phyloP scores from a whole-genome alignment of 2,888 invertebrate species.

The Agrochola lychnidis region DNA sequence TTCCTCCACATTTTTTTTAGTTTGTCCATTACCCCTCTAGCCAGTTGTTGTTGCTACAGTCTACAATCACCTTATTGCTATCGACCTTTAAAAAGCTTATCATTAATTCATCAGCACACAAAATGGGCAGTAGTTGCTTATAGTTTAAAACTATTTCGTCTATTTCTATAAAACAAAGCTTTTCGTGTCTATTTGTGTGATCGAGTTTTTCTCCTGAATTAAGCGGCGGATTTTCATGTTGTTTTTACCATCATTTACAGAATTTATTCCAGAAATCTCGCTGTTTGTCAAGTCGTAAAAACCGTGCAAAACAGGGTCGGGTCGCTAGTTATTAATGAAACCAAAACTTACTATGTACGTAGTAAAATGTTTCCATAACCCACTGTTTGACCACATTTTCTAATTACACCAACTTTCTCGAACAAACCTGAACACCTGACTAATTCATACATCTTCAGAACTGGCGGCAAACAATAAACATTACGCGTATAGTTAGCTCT shows the following conservation, averaged over 20 bases:
- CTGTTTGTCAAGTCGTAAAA: neutral
- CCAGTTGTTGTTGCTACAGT: no score
- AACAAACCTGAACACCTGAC: slow-evolving; percentile 9
- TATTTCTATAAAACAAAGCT: neutral
- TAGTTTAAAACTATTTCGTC: neutral
- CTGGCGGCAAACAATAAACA: slow-evolving; percentile 21
- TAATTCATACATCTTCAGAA: slow-evolving; percentile 27
- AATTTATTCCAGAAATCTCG: neutral
- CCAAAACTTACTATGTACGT: neutral
- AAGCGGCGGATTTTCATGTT: neutral
- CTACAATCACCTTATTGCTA: no score
- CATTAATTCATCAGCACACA: neutral
- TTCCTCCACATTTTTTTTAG: no score
- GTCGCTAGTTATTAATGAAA: no score
- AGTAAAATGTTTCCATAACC: neutral
- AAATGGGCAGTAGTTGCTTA: neutral
- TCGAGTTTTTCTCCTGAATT: neutral
- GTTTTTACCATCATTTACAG: neutral
- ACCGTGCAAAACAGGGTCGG: no score
- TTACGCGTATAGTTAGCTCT: neutral
- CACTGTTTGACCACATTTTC: neutral
- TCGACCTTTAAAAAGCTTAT: no score
- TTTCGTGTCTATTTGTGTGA: neutral
- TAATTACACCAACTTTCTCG: neutral
- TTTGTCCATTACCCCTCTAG: no score